Percentiles rank a stretch among this genome's conserved stretches.
These are phyloP conservation scores for Drosophila subobscura DNA, from an alignment of 1,140 invertebrate genomes.

Conservation along the genomic window DNA sequence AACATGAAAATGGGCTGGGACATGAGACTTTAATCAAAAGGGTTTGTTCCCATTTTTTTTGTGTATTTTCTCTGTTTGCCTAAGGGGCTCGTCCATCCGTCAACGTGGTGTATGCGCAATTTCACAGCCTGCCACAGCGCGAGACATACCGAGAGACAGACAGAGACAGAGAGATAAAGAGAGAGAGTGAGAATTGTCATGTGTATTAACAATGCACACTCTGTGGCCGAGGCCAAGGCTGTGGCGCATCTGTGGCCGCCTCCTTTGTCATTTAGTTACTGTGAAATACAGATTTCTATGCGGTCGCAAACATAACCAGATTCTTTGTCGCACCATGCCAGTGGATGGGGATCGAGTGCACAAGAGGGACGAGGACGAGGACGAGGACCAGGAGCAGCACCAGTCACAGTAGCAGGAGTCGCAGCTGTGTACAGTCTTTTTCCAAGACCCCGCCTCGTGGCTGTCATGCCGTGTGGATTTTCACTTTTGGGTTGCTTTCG, in stretches of 20 bases:
- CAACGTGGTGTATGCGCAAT: constrained; percentile 69
- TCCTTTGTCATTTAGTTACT: constrained; percentile 59
- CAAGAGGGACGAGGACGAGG: not conserved
- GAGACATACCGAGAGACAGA: too few relatives aligned
- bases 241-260: constrained; percentile 32
- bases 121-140: constrained; percentile 60
- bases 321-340: constrained; percentile 22
- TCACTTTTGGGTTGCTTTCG: constrained; percentile 47
- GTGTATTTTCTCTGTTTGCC: constrained; percentile 24
- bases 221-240: constrained; percentile 31
- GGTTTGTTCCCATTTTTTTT: constrained; percentile 19
- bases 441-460: constrained; percentile 12
- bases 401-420: not conserved
- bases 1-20: constrained; percentile 60
- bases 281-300: constrained; percentile 62
- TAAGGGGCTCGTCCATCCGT: constrained; percentile 46
- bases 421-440: constrained; percentile 13
- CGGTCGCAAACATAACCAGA: constrained; percentile 45
- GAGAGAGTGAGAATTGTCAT: constrained; percentile 58
- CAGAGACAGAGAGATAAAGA: too few relatives aligned
- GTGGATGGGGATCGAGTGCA: not conserved
- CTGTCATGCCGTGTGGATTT: constrained; percentile 53
- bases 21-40: constrained; percentile 53
- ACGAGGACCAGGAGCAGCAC: not conserved
- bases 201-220: constrained; percentile 70